These are phyloP conservation scores for Bryconaethiops microstoma DNA, from an alignment of 2,797 vertebrate species.

Conservation along the genomic window DNA sequence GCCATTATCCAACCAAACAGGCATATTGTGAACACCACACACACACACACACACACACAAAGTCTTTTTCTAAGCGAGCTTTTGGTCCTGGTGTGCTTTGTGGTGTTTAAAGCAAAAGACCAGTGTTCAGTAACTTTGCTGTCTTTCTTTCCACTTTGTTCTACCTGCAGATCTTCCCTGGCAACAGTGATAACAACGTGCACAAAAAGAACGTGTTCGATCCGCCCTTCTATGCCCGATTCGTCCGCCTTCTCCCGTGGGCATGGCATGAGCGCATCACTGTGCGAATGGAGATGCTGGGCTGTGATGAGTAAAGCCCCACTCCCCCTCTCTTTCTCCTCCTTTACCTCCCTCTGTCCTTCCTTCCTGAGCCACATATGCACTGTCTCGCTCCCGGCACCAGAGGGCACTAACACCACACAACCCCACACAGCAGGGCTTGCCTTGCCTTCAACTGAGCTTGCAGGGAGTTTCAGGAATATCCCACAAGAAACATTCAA, in stretches of 20 bases:
- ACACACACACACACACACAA: no score
- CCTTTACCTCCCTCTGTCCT: constrained; percentile 30
- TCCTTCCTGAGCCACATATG: constrained; percentile 67
- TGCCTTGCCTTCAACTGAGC: neutral
- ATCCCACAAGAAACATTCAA: neutral
- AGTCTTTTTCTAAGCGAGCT: neutral
- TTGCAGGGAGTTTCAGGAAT: constrained; percentile 16
- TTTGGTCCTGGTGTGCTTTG: neutral
- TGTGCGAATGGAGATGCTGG: constrained; percentile 92
- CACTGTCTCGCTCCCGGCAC: constrained; percentile 73
- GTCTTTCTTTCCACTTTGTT: neutral
- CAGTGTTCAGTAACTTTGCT: neutral
- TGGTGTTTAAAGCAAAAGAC: neutral
- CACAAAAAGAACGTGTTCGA: constrained; percentile 95
- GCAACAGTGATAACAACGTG: constrained; percentile 93
- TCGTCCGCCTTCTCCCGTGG: constrained; percentile 88
- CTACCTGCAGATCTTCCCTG: constrained; percentile 84
- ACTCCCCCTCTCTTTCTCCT: constrained; percentile 10
- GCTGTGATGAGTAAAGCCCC: constrained; percentile 81
- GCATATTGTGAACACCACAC: neutral
- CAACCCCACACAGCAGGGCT: constrained; percentile 38
- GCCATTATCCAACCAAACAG: neutral
- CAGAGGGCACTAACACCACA: constrained; percentile 73
- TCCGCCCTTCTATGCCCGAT: constrained; percentile 81
- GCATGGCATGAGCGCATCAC: constrained; percentile 96